Evolutionary conservation across 2,113 vertebrate genomes (phyloP), one percentile per base, ranked within the genome.

Genomic region (Argyrosomus japonicus): DNA sequence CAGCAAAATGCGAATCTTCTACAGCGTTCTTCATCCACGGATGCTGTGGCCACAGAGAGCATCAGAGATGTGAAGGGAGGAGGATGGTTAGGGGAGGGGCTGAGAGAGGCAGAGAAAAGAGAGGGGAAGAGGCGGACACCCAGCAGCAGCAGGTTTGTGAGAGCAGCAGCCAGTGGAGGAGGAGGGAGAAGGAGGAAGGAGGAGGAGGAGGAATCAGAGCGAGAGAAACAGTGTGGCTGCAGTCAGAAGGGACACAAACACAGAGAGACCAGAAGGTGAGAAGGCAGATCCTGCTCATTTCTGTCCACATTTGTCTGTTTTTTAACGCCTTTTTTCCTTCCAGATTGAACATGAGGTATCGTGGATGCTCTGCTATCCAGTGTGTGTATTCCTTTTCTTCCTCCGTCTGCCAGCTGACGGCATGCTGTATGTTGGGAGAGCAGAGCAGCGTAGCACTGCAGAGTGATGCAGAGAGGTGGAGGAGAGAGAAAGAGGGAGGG

Each of bases 401-500:
- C 84, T 75, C 89, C 58, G 60, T 81, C 83, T 79, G 87, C 85
- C 80, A 82, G 88, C 85, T 85, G 81, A 86, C 50, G 72, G 83
- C 75, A 32, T 9, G 56, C 74, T 84, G 73, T 51, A 69, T 68
- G 81, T 65, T 45, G 65, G n/a, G 81, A 81, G 82, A 74, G 77
- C 68, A 51, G 73, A 71, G 87, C 27, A 75, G 51, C 51, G 88
- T 82, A 80, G 86, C 89, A 94, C 91, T 93, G 92, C 92, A 75
- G 92, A 88, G 89, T 21, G 90, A 93, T 88, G 92, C 83, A 81
- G 91, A 80, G 86, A 85, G 85, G 81, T 64, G 89, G 86, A 82
- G 67, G 76, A 68, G 63, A 65, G 78, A 29, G 58, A 40, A 17
- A 3, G 72, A 67, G 71, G 65, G 69, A 62, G 23, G 75, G 83